Conservation (phyloP, 1,140 invertebrate species). For the Sycobia sp. region DNA sequence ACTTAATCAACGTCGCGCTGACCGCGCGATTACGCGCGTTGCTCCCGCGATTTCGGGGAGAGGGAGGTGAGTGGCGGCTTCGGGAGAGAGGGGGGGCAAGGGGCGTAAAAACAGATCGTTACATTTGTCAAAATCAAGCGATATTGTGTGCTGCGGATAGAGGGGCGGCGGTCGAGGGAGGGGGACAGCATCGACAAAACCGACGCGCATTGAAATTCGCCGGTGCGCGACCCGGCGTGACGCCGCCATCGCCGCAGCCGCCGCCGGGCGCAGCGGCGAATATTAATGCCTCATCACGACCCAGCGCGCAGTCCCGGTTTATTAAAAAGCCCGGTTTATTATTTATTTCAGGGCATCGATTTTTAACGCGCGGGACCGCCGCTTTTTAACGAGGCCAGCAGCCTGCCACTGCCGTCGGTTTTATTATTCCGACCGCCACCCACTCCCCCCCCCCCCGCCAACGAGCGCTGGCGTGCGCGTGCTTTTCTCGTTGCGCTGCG, state of each 20-base stretch:
- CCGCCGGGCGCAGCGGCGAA: neutral
- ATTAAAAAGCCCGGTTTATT: constrained; percentile 7
- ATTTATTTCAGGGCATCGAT: constrained; percentile 5
- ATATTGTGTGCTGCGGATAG: no score
- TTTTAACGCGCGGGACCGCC: neutral
- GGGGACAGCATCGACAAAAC: no score
- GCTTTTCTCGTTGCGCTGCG: no score
- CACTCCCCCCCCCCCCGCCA: no score
- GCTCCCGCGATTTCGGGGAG: neutral
- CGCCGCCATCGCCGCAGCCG: neutral
- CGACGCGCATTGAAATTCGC: no score
- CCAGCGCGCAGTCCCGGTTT: constrained; percentile 2
- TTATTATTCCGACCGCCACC: no score
- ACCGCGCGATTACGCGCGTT: neutral
- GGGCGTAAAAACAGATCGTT: constrained; percentile 23
- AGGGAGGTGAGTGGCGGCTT: no score
- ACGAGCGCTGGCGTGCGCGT: no score
- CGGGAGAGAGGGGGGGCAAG: neutral
- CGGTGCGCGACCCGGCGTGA: neutral
- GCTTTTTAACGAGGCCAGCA: no score
- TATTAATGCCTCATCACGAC: constrained; percentile 21
- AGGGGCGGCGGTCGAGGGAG: no score
- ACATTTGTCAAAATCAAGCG: constrained; percentile 31
- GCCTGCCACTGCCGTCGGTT: no score
- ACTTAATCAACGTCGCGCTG: constrained; percentile 28